phyloP scores from a whole-genome alignment of 2,113 vertebrate species.

The Strix uralensis region DNA sequence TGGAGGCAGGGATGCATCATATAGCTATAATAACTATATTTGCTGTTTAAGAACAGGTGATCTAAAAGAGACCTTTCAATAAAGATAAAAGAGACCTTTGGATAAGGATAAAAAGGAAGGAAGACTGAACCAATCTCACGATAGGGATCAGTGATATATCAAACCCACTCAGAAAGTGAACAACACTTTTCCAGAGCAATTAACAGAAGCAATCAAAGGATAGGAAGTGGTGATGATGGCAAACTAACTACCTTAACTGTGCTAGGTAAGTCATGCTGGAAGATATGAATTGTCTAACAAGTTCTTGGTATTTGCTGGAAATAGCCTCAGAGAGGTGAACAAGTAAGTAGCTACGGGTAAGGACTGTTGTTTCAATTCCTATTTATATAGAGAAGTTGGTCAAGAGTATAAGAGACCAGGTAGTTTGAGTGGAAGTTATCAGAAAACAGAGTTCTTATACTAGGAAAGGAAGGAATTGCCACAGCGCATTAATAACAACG shows the following conservation, averaged over 20 bases:
- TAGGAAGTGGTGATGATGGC: not conserved
- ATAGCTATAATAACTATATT: not conserved
- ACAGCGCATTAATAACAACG: not conserved
- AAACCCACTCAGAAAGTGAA: not conserved
- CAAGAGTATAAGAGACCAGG: not conserved
- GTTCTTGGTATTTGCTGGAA: not conserved
- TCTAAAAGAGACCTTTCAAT: not conserved
- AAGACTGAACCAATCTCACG: not conserved
- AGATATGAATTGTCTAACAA: not conserved
- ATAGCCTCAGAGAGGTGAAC: not conserved
- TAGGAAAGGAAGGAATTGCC: not conserved
- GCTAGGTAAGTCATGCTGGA: not conserved
- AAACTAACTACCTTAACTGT: not conserved
- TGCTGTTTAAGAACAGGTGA: not conserved
- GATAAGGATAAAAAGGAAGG: not conserved
- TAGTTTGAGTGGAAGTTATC: not conserved
- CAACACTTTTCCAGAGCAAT: not conserved
- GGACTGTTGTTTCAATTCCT: not conserved
- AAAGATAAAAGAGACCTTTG: not conserved
- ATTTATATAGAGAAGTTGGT: not conserved
- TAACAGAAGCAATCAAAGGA: not conserved
- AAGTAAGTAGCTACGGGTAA: not conserved
- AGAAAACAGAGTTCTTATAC: not conserved
- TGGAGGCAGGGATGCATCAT: not conserved
- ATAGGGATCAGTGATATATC: not conserved